Conservation (phyloP, 2,888 invertebrate genomes). For the Alcis repandata region DNA sequence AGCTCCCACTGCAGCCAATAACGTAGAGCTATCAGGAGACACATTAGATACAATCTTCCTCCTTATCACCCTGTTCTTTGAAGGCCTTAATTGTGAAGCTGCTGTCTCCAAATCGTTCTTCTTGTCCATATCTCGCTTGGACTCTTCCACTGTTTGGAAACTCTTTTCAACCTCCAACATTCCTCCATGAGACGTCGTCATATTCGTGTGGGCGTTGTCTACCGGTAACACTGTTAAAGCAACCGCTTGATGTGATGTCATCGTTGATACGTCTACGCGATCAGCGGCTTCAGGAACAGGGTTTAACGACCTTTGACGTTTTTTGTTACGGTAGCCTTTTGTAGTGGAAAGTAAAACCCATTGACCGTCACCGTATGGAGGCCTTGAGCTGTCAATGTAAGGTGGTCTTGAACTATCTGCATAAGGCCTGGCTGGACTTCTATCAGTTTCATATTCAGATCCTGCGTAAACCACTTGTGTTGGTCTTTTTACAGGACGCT, state of each 20-base stretch:
- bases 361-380: slow-evolving; percentile 90
- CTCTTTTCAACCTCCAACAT: slow-evolving; percentile 91
- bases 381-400: slow-evolving; percentile 70
- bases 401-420: slow-evolving; percentile 20
- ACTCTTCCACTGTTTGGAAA: slow-evolving; percentile 90
- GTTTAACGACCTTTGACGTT: slow-evolving; percentile 76
- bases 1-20: slow-evolving; percentile 91
- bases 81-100: slow-evolving; percentile 65
- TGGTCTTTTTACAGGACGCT: slow-evolving; percentile 75
- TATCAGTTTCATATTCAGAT: slow-evolving; percentile 67
- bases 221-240: slow-evolving; percentile 91
- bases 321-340: slow-evolving; percentile 89
- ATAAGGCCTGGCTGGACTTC: slow-evolving; percentile 82
- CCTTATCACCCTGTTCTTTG: slow-evolving; percentile 66
- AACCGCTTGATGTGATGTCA: slow-evolving; percentile 85
- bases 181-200: slow-evolving; percentile 91
- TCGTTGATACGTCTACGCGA: slow-evolving; percentile 60
- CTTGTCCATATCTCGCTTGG: slow-evolving; percentile 76
- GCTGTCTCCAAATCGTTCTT: slow-evolving; percentile 69
- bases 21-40: slow-evolving; percentile 86
- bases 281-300: slow-evolving; percentile 61
- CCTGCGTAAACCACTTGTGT: slow-evolving; percentile 84
- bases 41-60: slow-evolving; percentile 70
- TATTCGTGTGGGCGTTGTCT: slow-evolving; percentile 87
- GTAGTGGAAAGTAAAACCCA: slow-evolving; percentile 93